Percentiles rank a stretch among this genome's conserved stretches.
These are phyloP conservation scores for Aldabrachelys gigantea DNA, from an alignment of 2,113 vertebrate species.

Conservation along the genomic window DNA sequence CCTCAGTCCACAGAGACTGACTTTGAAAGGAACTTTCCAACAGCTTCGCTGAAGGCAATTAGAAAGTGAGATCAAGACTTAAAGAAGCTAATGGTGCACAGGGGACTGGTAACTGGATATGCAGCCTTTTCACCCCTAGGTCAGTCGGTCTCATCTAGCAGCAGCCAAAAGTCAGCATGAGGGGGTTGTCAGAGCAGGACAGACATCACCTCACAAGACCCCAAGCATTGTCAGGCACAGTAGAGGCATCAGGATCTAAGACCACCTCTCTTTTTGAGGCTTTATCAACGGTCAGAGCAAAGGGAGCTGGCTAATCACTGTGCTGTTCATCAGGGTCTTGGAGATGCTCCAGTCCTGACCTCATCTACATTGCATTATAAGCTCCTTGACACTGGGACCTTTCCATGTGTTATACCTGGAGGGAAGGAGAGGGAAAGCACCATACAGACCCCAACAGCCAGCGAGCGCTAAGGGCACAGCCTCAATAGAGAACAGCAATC, in stretches of 20 bases:
- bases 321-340: not conserved
- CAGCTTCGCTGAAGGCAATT: not conserved
- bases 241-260: not conserved
- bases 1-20: not conserved
- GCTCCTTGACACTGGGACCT: not conserved
- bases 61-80: not conserved
- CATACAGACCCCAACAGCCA: not conserved
- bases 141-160: not conserved
- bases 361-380: not conserved
- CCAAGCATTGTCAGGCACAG: not conserved
- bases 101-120: accelerated
- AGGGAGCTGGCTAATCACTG: not conserved
- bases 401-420: not conserved
- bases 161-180: not conserved
- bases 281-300: not conserved
- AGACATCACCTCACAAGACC: not conserved
- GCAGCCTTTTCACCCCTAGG: not conserved
- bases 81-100: not conserved
- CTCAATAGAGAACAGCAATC: not conserved
- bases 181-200: not conserved
- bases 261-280: not conserved
- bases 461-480: accelerated
- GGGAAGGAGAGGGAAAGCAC: not conserved
- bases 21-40: not conserved
- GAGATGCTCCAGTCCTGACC: accelerated